These are phyloP conservation scores for Apaloderma vittatum DNA, from an alignment of 2,113 vertebrate species.

Conservation along the genomic window DNA sequence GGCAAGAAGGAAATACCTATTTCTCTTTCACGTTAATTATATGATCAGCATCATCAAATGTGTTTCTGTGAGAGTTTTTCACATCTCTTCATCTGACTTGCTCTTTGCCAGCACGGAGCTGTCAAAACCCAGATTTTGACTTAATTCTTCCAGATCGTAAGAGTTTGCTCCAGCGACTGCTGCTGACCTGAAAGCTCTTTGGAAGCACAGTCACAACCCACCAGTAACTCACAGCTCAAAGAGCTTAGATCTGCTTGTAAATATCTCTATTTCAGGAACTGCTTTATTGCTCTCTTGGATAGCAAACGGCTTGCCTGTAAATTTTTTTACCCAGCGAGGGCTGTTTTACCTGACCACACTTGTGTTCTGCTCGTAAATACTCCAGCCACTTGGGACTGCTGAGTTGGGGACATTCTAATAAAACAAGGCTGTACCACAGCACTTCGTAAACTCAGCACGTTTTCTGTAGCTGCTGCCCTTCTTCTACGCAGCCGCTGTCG, in stretches of 20 bases:
- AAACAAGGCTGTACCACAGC: rapidly evolving
- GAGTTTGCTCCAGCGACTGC: neutral
- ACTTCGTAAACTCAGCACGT: neutral
- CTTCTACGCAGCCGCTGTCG: neutral
- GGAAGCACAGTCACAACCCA: neutral
- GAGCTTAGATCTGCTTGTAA: neutral
- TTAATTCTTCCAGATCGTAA: neutral
- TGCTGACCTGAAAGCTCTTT: neutral
- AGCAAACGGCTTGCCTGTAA: neutral
- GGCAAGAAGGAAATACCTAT: neutral
- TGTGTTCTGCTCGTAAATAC: neutral
- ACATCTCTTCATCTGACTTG: neutral
- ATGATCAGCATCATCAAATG: neutral
- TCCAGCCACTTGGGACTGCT: neutral
- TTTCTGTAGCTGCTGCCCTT: neutral
- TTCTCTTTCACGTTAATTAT: neutral
- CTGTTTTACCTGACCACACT: neutral
- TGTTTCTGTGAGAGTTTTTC: neutral
- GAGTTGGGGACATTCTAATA: neutral
- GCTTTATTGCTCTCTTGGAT: neutral
- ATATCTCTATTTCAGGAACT: neutral
- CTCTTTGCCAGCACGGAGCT: neutral
- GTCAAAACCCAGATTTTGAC: neutral
- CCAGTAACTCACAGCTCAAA: neutral
- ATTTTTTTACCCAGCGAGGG: neutral